phyloP scores from a whole-genome alignment of 2,888 invertebrate genomes.

The Eupeodes luniger region DNA sequence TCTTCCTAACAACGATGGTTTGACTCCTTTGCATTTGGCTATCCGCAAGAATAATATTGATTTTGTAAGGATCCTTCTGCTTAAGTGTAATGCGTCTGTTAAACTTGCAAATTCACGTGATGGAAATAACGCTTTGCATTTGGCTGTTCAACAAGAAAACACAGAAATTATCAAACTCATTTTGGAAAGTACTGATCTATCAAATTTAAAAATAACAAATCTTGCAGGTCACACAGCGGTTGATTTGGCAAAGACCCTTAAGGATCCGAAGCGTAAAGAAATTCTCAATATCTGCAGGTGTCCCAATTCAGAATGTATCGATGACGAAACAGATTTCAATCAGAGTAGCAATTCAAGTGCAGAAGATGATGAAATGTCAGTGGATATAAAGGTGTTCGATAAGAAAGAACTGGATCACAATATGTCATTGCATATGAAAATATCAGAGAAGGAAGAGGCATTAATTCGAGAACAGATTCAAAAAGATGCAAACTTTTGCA shows the following conservation, averaged over 20 bases:
- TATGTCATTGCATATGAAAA: neutral
- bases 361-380: constrained; percentile 37
- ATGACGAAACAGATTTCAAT: constrained; percentile 56
- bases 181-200: constrained; percentile 79
- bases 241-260: constrained; percentile 82
- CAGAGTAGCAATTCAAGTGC: constrained; percentile 78
- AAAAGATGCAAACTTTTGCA: constrained; percentile 80
- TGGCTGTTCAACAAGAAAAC: constrained; percentile 81
- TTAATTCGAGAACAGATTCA: constrained; percentile 79
- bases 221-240: constrained; percentile 81
- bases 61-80: constrained; percentile 84
- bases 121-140: constrained; percentile 82
- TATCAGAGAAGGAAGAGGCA: constrained; percentile 77
- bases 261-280: constrained; percentile 54
- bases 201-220: constrained; percentile 78
- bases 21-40: constrained; percentile 86
- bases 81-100: constrained; percentile 83
- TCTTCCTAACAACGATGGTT: constrained; percentile 83
- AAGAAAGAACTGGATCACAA: constrained; percentile 76
- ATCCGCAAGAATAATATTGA: constrained; percentile 85
- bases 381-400: constrained; percentile 63
- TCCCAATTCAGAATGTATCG: neutral
- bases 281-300: constrained; percentile 38
- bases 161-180: constrained; percentile 77
- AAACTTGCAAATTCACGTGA: constrained; percentile 82